phyloP scores from a whole-genome alignment of 2,888 invertebrate species.

The Aspidapion aeneum region DNA sequence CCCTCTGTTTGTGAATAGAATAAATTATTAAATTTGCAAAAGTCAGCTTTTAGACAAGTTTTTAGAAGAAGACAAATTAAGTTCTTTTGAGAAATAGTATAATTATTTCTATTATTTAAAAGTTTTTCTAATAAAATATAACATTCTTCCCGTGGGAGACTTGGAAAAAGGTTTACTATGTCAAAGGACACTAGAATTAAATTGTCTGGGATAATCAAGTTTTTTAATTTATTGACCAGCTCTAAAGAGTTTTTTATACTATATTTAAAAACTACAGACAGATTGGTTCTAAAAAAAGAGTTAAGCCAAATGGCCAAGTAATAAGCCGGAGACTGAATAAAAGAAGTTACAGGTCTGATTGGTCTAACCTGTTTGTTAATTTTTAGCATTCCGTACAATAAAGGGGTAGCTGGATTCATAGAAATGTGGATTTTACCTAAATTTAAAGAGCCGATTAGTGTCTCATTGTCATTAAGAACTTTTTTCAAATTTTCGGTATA shows the following conservation, averaged over 20 bases:
- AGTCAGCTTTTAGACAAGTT: too few species aligned
- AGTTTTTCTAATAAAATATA: neutral
- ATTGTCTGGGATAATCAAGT: neutral
- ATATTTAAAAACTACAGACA: neutral
- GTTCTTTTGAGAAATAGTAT: too few species aligned
- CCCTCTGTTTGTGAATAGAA: too few species aligned
- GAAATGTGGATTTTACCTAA: neutral
- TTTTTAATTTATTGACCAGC: neutral
- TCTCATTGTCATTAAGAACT: neutral
- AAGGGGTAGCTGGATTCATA: constrained; percentile 3
- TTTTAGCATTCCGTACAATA: constrained; percentile 2
- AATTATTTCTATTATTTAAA: neutral
- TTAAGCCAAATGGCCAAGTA: constrained; percentile 7
- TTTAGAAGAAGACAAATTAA: too few species aligned
- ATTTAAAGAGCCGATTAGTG: neutral
- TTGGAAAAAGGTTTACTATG: neutral
- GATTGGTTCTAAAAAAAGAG: too few species aligned
- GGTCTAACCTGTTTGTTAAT: neutral
- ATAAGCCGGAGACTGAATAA: constrained; percentile 4
- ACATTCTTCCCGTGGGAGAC: neutral
- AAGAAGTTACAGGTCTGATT: constrained; percentile 2
- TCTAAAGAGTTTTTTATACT: constrained; percentile 3
- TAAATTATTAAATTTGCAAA: too few species aligned
- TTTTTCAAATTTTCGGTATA: neutral
- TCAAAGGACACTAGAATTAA: neutral